Conservation (phyloP, 2,797 vertebrate species). For the Melanotaenia nigrans region DNA sequence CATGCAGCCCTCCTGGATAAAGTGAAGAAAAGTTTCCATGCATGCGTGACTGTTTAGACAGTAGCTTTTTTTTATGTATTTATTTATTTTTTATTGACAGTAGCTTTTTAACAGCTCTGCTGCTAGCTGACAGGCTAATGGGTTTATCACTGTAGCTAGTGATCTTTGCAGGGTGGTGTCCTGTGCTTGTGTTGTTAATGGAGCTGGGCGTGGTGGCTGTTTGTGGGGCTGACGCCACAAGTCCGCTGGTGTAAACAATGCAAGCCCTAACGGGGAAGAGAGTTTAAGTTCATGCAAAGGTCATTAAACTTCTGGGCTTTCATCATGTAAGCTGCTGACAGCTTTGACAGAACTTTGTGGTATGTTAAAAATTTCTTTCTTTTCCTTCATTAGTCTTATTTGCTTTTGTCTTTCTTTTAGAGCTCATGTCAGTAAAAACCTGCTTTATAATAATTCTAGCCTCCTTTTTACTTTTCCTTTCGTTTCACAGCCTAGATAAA, state of each 20-base stretch:
- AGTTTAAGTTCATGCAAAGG: constrained; percentile 45
- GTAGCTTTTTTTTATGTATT: too few relatives aligned
- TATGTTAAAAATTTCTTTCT: background rate
- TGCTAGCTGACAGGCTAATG: background rate
- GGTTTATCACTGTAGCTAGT: background rate
- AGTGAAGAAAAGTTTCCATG: too few relatives aligned
- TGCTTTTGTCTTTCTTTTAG: background rate
- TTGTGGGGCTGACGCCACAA: constrained; percentile 7
- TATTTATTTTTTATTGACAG: too few relatives aligned
- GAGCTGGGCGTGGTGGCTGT: constrained; percentile 16
- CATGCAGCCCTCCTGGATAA: too few relatives aligned
- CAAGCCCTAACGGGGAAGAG: constrained; percentile 11
- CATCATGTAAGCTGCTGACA: constrained; percentile 49
- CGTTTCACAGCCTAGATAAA: background rate
- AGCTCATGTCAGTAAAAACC: too few relatives aligned
- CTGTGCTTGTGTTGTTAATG: constrained; percentile 1
- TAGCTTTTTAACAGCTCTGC: background rate
- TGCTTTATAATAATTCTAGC: background rate
- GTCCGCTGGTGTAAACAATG: constrained; percentile 28
- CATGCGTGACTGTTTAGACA: too few relatives aligned
- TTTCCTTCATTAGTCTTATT: background rate
- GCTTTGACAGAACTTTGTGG: constrained; percentile 27
- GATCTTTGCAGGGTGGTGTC: constrained; percentile 10
- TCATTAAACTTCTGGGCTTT: constrained; percentile 42
- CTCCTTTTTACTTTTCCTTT: background rate